Conservation (phyloP, 92 coral and sea anemone species). For the Pocillopora grandis region DNA sequence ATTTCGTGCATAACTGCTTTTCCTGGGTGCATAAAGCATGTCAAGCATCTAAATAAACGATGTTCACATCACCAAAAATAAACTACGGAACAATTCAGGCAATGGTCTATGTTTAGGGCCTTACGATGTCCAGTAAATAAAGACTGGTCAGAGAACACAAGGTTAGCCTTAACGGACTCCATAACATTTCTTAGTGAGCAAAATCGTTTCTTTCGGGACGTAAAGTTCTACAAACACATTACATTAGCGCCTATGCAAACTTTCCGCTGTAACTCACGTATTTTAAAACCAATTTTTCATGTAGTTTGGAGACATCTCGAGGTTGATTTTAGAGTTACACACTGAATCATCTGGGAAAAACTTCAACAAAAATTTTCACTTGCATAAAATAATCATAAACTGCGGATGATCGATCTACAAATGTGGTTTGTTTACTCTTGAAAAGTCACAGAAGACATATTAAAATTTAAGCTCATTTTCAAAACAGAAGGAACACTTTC, state of each 20-base stretch:
- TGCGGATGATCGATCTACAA: background rate
- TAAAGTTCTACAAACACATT: background rate
- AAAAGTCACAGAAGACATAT: constrained; percentile 29
- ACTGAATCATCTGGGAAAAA: background rate
- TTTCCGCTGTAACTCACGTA: background rate
- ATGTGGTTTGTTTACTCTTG: constrained; percentile 23
- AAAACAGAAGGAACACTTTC: constrained; percentile 38
- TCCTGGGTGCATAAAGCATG: constrained; percentile 36
- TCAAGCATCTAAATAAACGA: constrained; percentile 12
- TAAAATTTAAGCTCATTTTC: constrained; percentile 51
- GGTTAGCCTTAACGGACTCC: background rate
- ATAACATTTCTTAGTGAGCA: constrained; percentile 16
- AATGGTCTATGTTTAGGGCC: constrained; percentile 3
- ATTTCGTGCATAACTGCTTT: constrained; percentile 30
- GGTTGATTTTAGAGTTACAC: background rate
- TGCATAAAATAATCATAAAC: background rate
- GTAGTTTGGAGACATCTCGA: background rate
- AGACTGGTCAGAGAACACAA: background rate
- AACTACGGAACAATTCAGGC: constrained; percentile 9
- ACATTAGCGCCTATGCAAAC: background rate
- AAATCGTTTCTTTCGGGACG: constrained; percentile 17
- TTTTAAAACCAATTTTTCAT: too few relatives aligned
- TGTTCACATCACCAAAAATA: background rate
- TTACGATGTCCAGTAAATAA: constrained; percentile 2
- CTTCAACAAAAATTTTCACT: background rate